Percentiles rank a stretch among this genome's conserved stretches.
Conservation (phyloP, 2,113 vertebrate species). For the Eptesicus fuscus region DNA sequence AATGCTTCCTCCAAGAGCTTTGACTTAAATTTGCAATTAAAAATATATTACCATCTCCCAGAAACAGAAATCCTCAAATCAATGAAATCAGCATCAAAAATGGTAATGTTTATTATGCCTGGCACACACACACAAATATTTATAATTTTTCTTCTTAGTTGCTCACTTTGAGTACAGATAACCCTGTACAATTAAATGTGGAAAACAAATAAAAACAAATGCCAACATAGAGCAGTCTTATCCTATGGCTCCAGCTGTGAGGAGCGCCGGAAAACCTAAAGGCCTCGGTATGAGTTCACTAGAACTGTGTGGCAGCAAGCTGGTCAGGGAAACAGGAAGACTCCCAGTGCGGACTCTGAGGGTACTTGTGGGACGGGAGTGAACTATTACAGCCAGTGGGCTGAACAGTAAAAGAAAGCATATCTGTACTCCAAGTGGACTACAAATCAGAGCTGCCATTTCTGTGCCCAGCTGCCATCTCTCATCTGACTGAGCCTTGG, state of each 20-base stretch:
- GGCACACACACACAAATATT: not conserved
- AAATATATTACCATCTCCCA: not conserved
- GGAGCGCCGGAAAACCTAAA: not conserved
- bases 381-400: not conserved
- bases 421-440: too few species aligned
- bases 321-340: not conserved
- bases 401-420: not conserved
- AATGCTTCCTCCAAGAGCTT: not conserved
- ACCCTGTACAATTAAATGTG: not conserved
- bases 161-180: not conserved
- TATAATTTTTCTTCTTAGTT: not conserved
- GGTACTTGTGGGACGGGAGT: not conserved
- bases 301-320: not conserved
- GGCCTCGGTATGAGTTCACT: not conserved
- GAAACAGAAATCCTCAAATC: conserved; percentile 22
- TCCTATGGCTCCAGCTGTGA: not conserved
- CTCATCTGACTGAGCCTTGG: not conserved
- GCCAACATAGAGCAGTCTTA: not conserved
- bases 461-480: not conserved
- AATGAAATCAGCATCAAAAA: conserved; percentile 2
- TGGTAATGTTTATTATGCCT: not conserved
- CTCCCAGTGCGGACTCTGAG: not conserved
- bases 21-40: not conserved
- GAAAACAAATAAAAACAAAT: not conserved
- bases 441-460: not conserved